Conservation (phyloP, 2,888 invertebrate genomes). For the Silvanus unidentatus region DNA sequence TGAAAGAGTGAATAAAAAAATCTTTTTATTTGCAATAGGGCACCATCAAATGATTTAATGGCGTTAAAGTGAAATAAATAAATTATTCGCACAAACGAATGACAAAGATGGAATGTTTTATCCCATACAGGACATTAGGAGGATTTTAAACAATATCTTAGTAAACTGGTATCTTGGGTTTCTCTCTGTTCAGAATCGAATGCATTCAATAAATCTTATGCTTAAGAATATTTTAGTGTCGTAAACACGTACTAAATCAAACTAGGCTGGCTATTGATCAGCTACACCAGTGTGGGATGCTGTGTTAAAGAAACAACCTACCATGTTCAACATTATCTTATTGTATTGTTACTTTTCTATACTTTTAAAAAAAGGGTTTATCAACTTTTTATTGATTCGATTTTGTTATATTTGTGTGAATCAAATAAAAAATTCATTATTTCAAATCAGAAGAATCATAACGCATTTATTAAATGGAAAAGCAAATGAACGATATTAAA, state of each 20-base stretch:
- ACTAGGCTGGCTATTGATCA: slow-evolving; percentile 38
- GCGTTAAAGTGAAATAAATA: slow-evolving; percentile 15
- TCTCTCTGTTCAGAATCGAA: slow-evolving; percentile 32
- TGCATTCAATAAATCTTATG: slow-evolving; percentile 35
- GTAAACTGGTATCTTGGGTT: slow-evolving; percentile 30
- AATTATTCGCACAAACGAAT: slow-evolving; percentile 5
- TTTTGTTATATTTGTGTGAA: too few relatives aligned
- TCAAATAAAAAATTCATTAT: slow-evolving; percentile 1
- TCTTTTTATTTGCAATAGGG: slow-evolving; percentile 13
- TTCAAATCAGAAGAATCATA: slow-evolving; percentile 2
- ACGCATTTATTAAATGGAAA: slow-evolving; percentile 13
- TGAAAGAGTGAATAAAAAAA: too few relatives aligned
- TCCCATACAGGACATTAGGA: slow-evolving; percentile 17
- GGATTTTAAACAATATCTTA: slow-evolving; percentile 28
- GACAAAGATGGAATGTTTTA: slow-evolving; percentile 12
- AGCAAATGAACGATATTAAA: slow-evolving; percentile 42
- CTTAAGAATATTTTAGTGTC: slow-evolving; percentile 37
- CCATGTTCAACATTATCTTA: not conserved
- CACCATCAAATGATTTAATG: slow-evolving; percentile 20
- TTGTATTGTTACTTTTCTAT: not conserved
- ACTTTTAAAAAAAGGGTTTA: not conserved
- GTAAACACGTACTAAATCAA: slow-evolving; percentile 39
- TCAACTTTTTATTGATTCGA: too few relatives aligned
- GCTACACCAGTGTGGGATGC: slow-evolving; percentile 27
- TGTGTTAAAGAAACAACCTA: slow-evolving; percentile 11